Conservation (phyloP, 2,797 vertebrate genomes). For the Sebastes matsubarae region DNA sequence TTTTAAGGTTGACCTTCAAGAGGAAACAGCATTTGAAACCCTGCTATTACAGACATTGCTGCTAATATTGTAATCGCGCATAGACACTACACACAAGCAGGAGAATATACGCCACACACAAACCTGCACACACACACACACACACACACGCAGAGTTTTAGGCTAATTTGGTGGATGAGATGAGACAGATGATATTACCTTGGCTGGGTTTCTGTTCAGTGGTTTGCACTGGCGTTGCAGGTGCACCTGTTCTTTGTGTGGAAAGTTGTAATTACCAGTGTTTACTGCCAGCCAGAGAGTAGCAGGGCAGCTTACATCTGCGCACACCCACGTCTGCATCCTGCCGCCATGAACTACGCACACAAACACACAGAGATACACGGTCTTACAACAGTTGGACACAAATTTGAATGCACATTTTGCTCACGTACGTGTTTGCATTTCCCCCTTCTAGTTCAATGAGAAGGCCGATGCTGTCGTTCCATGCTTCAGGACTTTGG, state of each 20-base stretch:
- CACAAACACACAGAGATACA: conserved; percentile 11
- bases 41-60: conserved; percentile 47
- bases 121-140: neutral
- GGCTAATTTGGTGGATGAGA: conserved; percentile 75
- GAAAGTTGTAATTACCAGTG: conserved; percentile 78
- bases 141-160: conserved; percentile 27
- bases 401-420: no score
- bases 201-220: conserved; percentile 73
- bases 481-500: conserved; percentile 94
- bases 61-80: conserved; percentile 37
- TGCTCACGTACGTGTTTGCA: conserved; percentile 2
- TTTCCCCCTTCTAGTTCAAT: conserved; percentile 86
- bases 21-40: conserved; percentile 56
- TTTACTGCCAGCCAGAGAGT: conserved; percentile 74
- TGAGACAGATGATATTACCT: conserved; percentile 78
- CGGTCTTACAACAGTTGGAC: neutral
- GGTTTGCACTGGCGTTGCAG: conserved; percentile 66
- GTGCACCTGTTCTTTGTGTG: conserved; percentile 81
- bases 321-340: conserved; percentile 56
- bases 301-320: conserved; percentile 67
- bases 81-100: neutral
- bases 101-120: conserved; percentile 2
- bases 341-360: conserved; percentile 22
- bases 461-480: conserved; percentile 95
- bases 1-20: conserved; percentile 77